A percentile compares a stretch with the other conserved stretches of the same genome.
phyloP scores from a whole-genome alignment of 1,140 invertebrate species.

The Drosophila burlai region DNA sequence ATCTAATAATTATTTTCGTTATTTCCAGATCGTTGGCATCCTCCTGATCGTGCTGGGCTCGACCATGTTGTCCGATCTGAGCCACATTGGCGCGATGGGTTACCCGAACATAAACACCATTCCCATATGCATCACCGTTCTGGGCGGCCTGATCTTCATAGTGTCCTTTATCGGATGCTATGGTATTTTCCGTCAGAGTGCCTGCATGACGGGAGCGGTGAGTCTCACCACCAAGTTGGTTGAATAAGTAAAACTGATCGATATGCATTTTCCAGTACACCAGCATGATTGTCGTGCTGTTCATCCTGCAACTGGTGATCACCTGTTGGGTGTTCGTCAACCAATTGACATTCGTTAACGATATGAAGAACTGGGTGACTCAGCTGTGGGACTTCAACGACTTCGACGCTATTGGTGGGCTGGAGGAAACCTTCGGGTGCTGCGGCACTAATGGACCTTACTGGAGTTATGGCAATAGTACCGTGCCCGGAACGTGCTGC shows the following conservation, averaged over 20 bases:
- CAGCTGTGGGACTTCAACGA: slow-evolving; percentile 62
- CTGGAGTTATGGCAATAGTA: slow-evolving; percentile 79
- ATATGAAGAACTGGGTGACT: slow-evolving; percentile 82
- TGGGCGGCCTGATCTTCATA: slow-evolving; percentile 90
- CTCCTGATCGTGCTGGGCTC: slow-evolving; percentile 88
- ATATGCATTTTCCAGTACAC: slow-evolving; percentile 86
- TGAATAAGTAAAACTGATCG: neutral
- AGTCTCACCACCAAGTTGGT: slow-evolving; percentile 53
- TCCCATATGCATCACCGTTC: slow-evolving; percentile 89
- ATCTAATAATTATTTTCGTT: neutral
- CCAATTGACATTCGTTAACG: slow-evolving; percentile 81
- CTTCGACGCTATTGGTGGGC: slow-evolving; percentile 54
- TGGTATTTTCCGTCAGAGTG: slow-evolving; percentile 91
- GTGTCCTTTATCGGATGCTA: slow-evolving; percentile 94
- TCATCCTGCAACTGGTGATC: slow-evolving; percentile 88
- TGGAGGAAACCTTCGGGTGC: slow-evolving; percentile 86
- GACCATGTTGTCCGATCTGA: slow-evolving; percentile 86
- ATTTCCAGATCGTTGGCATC: slow-evolving; percentile 87
- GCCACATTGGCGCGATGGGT: slow-evolving; percentile 84
- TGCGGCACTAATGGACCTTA: slow-evolving; percentile 87
- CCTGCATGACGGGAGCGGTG: slow-evolving; percentile 92
- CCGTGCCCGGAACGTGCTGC: slow-evolving; percentile 85
- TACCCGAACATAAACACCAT: slow-evolving; percentile 86
- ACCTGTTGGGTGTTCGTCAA: slow-evolving; percentile 87
- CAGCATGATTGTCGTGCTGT: slow-evolving; percentile 87